phyloP scores from a whole-genome alignment of 1,140 invertebrate species.

The Armadillidium nasatum region DNA sequence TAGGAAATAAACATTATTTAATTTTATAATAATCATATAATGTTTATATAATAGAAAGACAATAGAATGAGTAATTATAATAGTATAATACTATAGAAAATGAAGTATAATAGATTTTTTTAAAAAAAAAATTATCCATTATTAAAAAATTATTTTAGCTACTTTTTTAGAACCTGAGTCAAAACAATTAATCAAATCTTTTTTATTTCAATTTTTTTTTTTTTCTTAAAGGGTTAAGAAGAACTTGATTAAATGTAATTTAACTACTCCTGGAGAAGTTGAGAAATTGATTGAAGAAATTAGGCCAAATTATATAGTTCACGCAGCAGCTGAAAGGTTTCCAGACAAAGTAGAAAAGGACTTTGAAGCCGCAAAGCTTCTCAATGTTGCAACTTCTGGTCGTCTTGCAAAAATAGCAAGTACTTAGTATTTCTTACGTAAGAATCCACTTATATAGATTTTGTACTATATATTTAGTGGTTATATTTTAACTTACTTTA shows the following conservation, averaged over 20 bases:
- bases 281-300: slow-evolving; percentile 47
- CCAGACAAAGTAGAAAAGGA: slow-evolving; percentile 56
- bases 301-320: slow-evolving; percentile 54
- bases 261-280: slow-evolving; percentile 43
- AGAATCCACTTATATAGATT: slow-evolving; percentile 17
- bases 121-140: too few species aligned
- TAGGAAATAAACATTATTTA: too few species aligned
- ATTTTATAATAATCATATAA: too few species aligned
- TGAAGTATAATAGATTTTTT: too few species aligned
- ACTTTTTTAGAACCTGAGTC: too few species aligned
- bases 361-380: slow-evolving; percentile 48
- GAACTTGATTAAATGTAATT: slow-evolving; percentile 46
- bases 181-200: too few species aligned
- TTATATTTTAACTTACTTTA: background rate
- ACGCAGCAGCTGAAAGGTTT: slow-evolving; percentile 56
- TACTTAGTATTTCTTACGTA: slow-evolving; percentile 43
- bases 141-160: background rate
- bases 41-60: too few species aligned
- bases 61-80: too few species aligned
- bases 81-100: too few species aligned
- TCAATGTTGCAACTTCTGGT: slow-evolving; percentile 54
- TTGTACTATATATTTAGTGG: background rate
- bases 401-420: slow-evolving; percentile 52
- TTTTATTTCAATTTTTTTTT: background rate
- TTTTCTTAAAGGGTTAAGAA: slow-evolving; percentile 44